phyloP scores from a whole-genome alignment of 1,140 invertebrate genomes.

The Pseudobourletiella spinata region DNA sequence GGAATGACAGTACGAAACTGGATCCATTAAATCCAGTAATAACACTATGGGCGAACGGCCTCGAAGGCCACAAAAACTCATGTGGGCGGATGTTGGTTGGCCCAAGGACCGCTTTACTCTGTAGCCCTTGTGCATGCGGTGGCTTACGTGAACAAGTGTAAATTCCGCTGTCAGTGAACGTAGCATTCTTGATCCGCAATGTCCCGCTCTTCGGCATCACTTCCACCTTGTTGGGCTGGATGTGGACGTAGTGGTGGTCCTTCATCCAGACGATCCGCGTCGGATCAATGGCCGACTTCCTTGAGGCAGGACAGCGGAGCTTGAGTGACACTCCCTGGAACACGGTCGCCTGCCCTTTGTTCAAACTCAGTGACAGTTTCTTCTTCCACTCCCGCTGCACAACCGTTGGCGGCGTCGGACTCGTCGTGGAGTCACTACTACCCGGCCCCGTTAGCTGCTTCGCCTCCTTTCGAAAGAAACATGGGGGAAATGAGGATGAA shows the following conservation, averaged over 20 bases:
- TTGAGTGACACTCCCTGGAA: slow-evolving; percentile 77
- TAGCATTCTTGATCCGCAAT: slow-evolving; percentile 66
- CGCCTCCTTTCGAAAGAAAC: too few relatives aligned
- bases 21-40: too few relatives aligned
- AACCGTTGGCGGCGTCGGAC: slow-evolving; percentile 47
- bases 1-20: too few relatives aligned
- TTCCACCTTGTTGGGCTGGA: slow-evolving; percentile 63
- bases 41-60: too few relatives aligned
- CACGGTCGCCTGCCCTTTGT: slow-evolving; percentile 72
- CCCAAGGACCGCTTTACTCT: too few relatives aligned
- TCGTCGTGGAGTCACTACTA: neutral
- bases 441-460: neutral
- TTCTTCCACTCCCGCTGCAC: slow-evolving; percentile 69
- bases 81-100: too few relatives aligned
- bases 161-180: slow-evolving; percentile 62
- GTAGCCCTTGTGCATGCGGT: neutral
- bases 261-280: slow-evolving; percentile 69
- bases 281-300: slow-evolving; percentile 16
- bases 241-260: slow-evolving; percentile 53
- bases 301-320: slow-evolving; percentile 57
- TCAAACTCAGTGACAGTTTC: slow-evolving; percentile 63
- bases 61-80: too few relatives aligned
- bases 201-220: slow-evolving; percentile 79
- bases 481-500: too few relatives aligned
- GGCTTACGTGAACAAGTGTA: slow-evolving; percentile 66